These are phyloP conservation scores for Stegana nigrithorax DNA, from an alignment of 2,888 invertebrate genomes.

Conservation along the genomic window DNA sequence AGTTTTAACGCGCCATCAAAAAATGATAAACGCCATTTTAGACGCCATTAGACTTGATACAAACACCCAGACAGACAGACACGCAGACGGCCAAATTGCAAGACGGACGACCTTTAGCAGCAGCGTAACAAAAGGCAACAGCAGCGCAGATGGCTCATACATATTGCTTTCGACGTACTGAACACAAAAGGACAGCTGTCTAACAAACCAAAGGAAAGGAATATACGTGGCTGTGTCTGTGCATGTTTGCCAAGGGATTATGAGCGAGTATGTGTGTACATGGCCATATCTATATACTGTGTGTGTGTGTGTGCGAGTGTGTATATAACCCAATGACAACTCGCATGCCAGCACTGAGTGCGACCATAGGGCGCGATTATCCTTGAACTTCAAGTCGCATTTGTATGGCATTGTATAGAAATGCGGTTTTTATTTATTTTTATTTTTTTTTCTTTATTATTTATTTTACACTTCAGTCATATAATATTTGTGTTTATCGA, in stretches of 20 bases:
- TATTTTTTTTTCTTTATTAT: too few species aligned
- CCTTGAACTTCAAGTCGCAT: slow-evolving; percentile 46
- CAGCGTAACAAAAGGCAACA: neutral
- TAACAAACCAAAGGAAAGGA: neutral
- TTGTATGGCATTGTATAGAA: neutral
- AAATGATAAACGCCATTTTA: slow-evolving; percentile 13
- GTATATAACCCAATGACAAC: neutral
- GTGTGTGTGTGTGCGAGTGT: neutral
- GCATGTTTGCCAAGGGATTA: slow-evolving; percentile 41
- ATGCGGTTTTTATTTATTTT: too few species aligned
- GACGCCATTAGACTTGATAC: neutral
- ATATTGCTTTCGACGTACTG: neutral
- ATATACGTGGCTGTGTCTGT: neutral
- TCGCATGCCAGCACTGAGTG: neutral
- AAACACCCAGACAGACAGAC: neutral
- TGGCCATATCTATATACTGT: slow-evolving; percentile 38
- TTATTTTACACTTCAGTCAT: too few species aligned
- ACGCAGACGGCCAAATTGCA: neutral
- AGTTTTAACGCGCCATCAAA: slow-evolving; percentile 8
- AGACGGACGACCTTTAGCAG: neutral
- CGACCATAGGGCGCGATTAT: slow-evolving; percentile 37
- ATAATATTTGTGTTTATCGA: too few species aligned
- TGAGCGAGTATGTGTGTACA: slow-evolving; percentile 52
- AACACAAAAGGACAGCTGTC: neutral
- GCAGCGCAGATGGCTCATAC: neutral